Evolutionary conservation across 2,797 vertebrate genomes (phyloP).

Genomic region (Psittacula echo): DNA sequence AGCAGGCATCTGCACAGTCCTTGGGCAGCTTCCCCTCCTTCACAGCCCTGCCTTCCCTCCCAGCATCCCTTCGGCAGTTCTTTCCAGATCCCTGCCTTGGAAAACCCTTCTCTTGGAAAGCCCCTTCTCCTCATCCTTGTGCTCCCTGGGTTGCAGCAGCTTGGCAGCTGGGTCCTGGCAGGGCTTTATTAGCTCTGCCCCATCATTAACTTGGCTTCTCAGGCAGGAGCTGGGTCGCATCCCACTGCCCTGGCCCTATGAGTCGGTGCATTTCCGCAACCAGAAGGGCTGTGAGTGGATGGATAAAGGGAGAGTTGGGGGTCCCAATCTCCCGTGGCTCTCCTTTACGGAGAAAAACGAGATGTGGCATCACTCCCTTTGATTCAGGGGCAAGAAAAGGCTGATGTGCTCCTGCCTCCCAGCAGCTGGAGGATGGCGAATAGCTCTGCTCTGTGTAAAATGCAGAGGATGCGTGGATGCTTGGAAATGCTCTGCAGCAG

Average conservation of each 20-base stretch:
- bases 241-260: accelerated
- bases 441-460: background rate
- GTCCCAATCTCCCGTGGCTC: background rate
- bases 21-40: background rate
- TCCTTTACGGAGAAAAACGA: background rate
- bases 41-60: background rate
- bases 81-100: background rate
- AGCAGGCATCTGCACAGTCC: background rate
- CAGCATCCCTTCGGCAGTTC: background rate
- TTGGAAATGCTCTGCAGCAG: background rate
- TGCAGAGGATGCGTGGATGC: background rate
- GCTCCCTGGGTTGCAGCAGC: background rate
- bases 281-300: background rate
- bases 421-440: accelerated
- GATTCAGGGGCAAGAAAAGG: background rate
- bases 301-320: background rate
- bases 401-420: background rate
- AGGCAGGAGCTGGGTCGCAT: background rate
- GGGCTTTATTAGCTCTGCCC: background rate
- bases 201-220: background rate
- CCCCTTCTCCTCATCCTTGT: background rate
- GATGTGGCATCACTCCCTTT: background rate
- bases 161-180: background rate
- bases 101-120: background rate
- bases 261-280: background rate